phyloP scores from a whole-genome alignment of 2,113 vertebrate genomes.

The Hucho hucho region DNA sequence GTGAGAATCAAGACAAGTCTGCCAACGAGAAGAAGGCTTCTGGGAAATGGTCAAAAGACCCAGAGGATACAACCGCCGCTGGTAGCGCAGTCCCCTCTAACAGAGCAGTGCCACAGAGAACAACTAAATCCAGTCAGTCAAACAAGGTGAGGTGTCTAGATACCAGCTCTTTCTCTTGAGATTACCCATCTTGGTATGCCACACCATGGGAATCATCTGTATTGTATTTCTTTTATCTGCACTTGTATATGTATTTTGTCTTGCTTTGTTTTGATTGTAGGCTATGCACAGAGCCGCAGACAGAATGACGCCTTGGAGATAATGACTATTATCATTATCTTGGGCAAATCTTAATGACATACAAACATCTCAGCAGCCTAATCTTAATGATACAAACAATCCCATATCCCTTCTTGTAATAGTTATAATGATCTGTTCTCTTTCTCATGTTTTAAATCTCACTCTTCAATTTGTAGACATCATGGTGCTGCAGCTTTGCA shows the following conservation, averaged over 20 bases:
- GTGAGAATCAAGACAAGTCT: background rate
- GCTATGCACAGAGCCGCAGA: background rate
- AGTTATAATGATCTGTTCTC: background rate
- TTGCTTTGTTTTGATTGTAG: background rate
- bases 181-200: background rate
- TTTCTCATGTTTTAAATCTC: background rate
- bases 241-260: background rate
- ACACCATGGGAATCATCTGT: background rate
- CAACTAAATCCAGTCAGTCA: conserved; percentile 8
- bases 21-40: background rate
- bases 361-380: no score
- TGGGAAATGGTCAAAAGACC: background rate
- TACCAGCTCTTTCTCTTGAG: background rate
- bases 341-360: no score
- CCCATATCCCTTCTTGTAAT: background rate
- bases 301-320: background rate
- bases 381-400: background rate
- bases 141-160: conserved; percentile 40
- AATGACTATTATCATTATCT: no score
- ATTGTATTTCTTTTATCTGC: background rate
- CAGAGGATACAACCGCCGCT: background rate
- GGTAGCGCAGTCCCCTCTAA: background rate
- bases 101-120: conserved; percentile 2
- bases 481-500: conserved; percentile 26
- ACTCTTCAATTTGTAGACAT: conserved; percentile 37